These are phyloP conservation scores for Hippoglossus hippoglossus DNA, from an alignment of 2,797 vertebrate genomes.

Conservation along the genomic window DNA sequence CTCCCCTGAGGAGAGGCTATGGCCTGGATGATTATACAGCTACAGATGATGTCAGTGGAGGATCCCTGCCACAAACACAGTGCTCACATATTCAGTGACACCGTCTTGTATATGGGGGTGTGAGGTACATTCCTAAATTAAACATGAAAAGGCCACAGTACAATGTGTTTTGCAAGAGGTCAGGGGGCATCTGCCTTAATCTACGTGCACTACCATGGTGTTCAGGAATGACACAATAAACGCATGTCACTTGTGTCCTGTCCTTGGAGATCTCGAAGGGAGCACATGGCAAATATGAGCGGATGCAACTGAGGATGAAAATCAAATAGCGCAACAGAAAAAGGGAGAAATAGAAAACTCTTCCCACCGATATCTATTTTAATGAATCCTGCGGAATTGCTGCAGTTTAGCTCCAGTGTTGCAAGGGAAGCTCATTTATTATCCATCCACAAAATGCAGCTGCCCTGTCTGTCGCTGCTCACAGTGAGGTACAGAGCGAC, in stretches of 20 bases:
- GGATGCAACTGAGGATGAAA: slow-evolving; percentile 19
- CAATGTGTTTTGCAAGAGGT: slow-evolving; percentile 55
- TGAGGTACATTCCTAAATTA: slow-evolving; percentile 45
- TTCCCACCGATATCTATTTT: neutral
- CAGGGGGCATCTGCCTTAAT: slow-evolving; percentile 46
- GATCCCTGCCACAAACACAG: slow-evolving; percentile 62
- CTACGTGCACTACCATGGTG: slow-evolving; percentile 15
- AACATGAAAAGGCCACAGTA: slow-evolving; percentile 59
- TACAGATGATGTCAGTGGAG: slow-evolving; percentile 80
- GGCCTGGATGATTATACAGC: slow-evolving; percentile 81
- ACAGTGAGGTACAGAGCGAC: neutral
- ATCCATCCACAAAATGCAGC: neutral
- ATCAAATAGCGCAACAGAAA: slow-evolving; percentile 12
- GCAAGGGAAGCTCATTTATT: neutral
- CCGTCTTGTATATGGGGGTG: slow-evolving; percentile 42
- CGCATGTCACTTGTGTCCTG: slow-evolving; percentile 46
- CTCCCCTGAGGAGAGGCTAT: slow-evolving; percentile 74
- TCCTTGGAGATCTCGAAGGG: slow-evolving; percentile 34
- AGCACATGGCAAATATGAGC: slow-evolving; percentile 28
- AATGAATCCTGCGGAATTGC: neutral
- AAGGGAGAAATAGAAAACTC: slow-evolving; percentile 2
- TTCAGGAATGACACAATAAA: slow-evolving; percentile 49
- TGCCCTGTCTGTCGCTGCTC: neutral
- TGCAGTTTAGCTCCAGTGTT: neutral
- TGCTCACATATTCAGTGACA: slow-evolving; percentile 55